Evolutionary conservation across 2,888 invertebrate genomes (phyloP).

Genomic region (Ditylenchus weischeri): DNA sequence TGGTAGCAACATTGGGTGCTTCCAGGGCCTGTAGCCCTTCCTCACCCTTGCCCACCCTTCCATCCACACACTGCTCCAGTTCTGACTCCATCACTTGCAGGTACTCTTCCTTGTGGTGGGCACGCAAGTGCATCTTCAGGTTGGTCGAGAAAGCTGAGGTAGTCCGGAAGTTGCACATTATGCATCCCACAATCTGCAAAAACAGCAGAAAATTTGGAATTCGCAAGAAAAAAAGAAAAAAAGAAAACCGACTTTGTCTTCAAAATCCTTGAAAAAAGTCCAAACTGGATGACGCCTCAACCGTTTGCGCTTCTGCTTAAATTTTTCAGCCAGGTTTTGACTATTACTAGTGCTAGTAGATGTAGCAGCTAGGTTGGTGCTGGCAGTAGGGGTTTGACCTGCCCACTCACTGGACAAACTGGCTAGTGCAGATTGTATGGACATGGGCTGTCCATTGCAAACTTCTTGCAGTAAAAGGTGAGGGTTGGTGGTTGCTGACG

Average conservation of each 20-base stretch:
- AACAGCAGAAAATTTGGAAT: neutral
- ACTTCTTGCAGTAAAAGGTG: neutral
- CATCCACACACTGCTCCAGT: constrained; percentile 24
- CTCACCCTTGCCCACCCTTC: neutral
- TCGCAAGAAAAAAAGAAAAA: no score
- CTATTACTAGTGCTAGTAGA: neutral
- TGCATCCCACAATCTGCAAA: constrained; percentile 50
- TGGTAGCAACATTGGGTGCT: neutral
- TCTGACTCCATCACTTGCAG: constrained; percentile 28
- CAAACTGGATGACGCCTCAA: constrained; percentile 54
- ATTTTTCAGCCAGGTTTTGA: constrained; percentile 2
- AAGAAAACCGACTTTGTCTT: constrained; percentile 41
- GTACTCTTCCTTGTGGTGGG: constrained; percentile 45
- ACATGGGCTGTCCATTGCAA: neutral
- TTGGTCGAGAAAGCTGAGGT: constrained; percentile 53
- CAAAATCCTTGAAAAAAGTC: constrained; percentile 52
- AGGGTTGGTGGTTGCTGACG: neutral
- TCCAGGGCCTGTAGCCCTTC: neutral
- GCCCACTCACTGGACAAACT: no score
- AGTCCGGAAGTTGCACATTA: constrained; percentile 51
- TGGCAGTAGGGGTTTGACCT: no score
- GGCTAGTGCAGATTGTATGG: no score
- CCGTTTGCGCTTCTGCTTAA: constrained; percentile 37
- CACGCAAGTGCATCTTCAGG: constrained; percentile 53
- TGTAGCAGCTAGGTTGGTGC: no score